Conservation (phyloP, 2,888 invertebrate genomes). For the Molanna angustata region DNA sequence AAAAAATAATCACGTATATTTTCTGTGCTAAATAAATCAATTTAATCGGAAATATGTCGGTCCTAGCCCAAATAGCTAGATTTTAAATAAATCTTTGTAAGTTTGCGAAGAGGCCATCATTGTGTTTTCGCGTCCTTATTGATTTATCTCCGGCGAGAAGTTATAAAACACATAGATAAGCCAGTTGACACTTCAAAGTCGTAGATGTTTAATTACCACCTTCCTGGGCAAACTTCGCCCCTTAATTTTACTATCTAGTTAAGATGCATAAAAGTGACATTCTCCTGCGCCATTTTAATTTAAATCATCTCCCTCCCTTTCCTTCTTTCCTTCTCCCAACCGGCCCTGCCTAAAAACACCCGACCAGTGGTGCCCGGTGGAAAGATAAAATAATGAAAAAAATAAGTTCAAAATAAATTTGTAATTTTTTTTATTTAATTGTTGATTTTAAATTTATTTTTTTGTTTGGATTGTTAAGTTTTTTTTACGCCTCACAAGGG, state of each 20-base stretch:
- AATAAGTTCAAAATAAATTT: no score
- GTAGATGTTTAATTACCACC: conserved; percentile 33
- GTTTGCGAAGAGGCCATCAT: conserved; percentile 3
- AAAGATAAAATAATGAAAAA: no score
- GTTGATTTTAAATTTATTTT: no score
- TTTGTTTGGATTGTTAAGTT: no score
- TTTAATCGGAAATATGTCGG: no score
- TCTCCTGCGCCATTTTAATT: conserved; percentile 34
- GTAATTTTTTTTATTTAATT: no score
- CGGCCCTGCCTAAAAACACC: background rate
- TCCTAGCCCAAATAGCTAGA: no score
- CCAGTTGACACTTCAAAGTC: conserved; percentile 33
- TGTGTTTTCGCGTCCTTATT: conserved; percentile 18
- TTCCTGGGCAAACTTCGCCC: conserved; percentile 33
- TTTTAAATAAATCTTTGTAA: conserved; percentile 6
- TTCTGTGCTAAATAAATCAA: conserved; percentile 5
- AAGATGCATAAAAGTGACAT: conserved; percentile 34
- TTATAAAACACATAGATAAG: conserved; percentile 32
- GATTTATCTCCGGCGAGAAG: conserved; percentile 27
- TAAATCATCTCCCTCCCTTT: conserved; percentile 28
- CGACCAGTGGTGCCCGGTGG: conserved; percentile 2
- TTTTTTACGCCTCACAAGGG: no score
- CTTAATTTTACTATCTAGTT: conserved; percentile 34
- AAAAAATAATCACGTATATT: no score
- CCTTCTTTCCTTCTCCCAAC: background rate